Conservation (phyloP, 2,113 vertebrate species). For the Tangachromis dhanisi region DNA sequence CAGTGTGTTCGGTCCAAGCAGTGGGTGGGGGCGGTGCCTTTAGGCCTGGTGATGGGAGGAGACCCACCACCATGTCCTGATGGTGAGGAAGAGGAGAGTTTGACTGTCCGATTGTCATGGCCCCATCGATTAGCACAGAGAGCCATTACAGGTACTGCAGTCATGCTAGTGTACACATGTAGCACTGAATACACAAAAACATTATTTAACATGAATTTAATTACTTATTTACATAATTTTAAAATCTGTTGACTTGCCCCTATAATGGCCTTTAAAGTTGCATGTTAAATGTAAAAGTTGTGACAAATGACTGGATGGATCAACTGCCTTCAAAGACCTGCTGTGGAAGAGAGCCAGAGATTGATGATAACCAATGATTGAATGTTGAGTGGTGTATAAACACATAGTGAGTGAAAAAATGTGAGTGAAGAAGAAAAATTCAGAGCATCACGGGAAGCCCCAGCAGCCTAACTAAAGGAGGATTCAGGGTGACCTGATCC, state of each 20-base stretch:
- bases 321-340: neutral
- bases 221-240: neutral
- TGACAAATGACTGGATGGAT: neutral
- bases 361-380: neutral
- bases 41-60: constrained; percentile 69
- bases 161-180: neutral
- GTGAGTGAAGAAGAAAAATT: neutral
- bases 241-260: neutral
- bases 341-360: neutral
- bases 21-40: constrained; percentile 64
- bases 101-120: constrained; percentile 35
- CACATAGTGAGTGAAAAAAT: neutral
- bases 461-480: neutral
- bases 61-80: constrained; percentile 44
- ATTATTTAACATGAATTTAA: neutral
- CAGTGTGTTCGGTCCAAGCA: constrained; percentile 71
- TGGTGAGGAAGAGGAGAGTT: constrained; percentile 34
- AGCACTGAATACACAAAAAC: neutral
- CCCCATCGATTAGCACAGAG: constrained; percentile 30
- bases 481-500: neutral
- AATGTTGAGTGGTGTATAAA: neutral
- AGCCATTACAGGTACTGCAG: constrained; percentile 31
- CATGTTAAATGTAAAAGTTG: neutral
- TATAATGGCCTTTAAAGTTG: neutral
- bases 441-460: neutral